phyloP scores from a whole-genome alignment of 2,888 invertebrate genomes.

The Teinopalpus imperialis region DNA sequence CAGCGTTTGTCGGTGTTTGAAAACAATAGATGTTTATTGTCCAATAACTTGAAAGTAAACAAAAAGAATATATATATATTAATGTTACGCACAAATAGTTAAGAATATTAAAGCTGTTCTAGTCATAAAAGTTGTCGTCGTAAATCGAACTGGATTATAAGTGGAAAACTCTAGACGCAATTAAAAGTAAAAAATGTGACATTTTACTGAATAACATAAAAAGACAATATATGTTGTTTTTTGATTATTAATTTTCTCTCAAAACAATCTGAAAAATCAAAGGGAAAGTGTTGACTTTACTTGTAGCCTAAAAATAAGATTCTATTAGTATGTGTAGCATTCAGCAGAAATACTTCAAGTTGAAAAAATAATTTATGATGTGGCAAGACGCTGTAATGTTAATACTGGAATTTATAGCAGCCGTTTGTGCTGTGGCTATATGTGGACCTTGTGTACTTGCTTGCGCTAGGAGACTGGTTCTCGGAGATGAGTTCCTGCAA shows the following conservation, averaged over 20 bases:
- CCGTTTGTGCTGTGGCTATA: conserved; percentile 66
- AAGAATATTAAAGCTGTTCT: no score
- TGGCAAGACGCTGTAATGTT: conserved; percentile 65
- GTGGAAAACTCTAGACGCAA: neutral
- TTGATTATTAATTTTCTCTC: conserved; percentile 7
- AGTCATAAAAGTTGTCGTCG: no score
- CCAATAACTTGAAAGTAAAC: no score
- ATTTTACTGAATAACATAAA: no score
- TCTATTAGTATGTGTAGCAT: conserved; percentile 2
- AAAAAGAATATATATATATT: no score
- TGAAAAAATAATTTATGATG: conserved; percentile 36
- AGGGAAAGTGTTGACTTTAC: neutral
- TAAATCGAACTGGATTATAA: no score
- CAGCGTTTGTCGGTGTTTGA: no score
- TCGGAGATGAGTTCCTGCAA: conserved; percentile 61
- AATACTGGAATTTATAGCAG: conserved; percentile 62
- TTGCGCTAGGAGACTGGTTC: conserved; percentile 55
- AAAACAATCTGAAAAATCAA: conserved; percentile 8
- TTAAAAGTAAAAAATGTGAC: conserved; percentile 1
- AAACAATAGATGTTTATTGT: no score
- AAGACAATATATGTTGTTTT: no score
- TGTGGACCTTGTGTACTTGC: conserved; percentile 69
- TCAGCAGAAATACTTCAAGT: neutral
- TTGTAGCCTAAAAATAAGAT: conserved; percentile 1
- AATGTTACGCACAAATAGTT: no score